Evolutionary conservation across 2,113 vertebrate species (phyloP), one percentile per base, ranked within the genome.

Genomic region (Egretta garzetta): DNA sequence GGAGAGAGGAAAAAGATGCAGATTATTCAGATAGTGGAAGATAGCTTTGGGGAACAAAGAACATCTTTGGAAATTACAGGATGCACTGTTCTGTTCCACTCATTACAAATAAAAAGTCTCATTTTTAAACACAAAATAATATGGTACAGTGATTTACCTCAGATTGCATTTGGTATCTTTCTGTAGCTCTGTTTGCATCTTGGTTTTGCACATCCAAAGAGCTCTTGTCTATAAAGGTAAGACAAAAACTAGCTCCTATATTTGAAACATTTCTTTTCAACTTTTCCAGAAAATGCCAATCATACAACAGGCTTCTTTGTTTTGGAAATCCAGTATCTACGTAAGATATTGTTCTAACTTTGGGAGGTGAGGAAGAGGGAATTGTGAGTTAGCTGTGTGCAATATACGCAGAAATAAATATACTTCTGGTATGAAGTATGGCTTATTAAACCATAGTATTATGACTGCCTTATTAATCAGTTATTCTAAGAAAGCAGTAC

Each of bases 101-200:
- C 2, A 0, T 50, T 70, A 83, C 22, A 87, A 59, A 91, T 9
- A 71, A 20, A 20, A 89, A 72, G 43, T n/a, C 26, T 72, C 4
- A 53, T 90, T 74, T 92, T 72, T 15, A 94, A 91, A 83, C 18
- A 68, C 4, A 79, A 88, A 94, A 79, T 75, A 64, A 58, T 43
- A 72, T 5, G 5, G 11, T 23, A 35, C 4, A n/a, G 47, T 37
- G 15, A 64, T 80, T 93, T 90, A 60, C 11, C 8, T 55, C 26
- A 35, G 35, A 50, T 9, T 79, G n/a, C 10, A 35, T 67, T 60
- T 91, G 16, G 32, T 81, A 68, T 17, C 30, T 52, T 59, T 87
- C 16, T 71, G 17, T 43, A 91, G 22, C 18, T 87, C 11, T 50
- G 4, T 27, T 62, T 93, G 8, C 9, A 62, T 73, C 22, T 68